Evolutionary conservation across 2,797 vertebrate genomes (phyloP).

Genomic region (Hipposideros larvatus): DNA sequence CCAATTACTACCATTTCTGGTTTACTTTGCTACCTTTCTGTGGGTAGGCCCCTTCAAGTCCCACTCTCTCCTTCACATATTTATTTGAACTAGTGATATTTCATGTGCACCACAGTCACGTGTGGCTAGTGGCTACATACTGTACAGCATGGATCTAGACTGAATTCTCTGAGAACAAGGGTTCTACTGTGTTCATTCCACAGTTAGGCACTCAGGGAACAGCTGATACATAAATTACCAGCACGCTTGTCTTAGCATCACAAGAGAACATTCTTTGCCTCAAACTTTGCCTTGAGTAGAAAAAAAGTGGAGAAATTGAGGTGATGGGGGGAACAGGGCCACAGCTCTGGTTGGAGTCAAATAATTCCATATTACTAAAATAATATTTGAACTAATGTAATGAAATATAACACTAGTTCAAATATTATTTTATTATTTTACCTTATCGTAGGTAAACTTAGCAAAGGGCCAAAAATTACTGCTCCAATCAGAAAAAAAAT

Average conservation of each 20-base stretch:
- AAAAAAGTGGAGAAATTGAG: not conserved
- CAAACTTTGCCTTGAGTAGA: not conserved
- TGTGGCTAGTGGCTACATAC: not conserved
- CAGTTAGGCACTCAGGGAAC: not conserved
- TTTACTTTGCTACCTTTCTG: not conserved
- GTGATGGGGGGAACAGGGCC: not conserved
- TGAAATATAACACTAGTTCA: too few relatives aligned
- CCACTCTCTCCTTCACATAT: not conserved
- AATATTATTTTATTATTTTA: not conserved
- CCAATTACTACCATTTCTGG: not conserved
- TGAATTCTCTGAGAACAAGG: not conserved
- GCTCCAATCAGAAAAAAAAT: slow-evolving; percentile 53
- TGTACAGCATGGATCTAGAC: not conserved
- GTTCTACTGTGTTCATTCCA: slow-evolving; percentile 11
- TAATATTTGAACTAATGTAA: slow-evolving; percentile 4
- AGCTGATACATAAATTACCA: not conserved
- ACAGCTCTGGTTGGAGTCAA: not conserved
- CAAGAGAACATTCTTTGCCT: not conserved
- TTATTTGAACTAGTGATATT: slow-evolving; percentile 14
- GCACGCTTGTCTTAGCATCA: not conserved
- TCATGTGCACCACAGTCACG: not conserved
- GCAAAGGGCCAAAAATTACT: slow-evolving; percentile 3
- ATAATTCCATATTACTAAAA: slow-evolving; percentile 28
- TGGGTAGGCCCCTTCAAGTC: not conserved
- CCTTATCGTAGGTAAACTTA: slow-evolving; percentile 15